phyloP scores from a whole-genome alignment of 2,113 vertebrate genomes.

The Platichthys stellatus region DNA sequence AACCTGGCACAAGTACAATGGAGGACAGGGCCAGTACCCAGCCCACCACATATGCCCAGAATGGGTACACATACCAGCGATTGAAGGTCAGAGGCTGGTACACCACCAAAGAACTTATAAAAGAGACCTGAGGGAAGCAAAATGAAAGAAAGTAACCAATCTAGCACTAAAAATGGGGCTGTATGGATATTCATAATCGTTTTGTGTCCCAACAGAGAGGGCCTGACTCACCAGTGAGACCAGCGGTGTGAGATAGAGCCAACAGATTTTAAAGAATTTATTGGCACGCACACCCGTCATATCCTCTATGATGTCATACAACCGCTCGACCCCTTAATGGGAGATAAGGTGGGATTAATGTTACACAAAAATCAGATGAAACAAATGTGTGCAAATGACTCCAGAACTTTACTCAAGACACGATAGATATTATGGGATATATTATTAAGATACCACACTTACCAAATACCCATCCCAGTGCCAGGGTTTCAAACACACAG shows the following conservation, averaged over 20 bases:
- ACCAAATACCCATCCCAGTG: slow-evolving; percentile 82
- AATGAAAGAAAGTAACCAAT: background rate
- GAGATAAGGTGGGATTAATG: background rate
- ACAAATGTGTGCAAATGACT: background rate
- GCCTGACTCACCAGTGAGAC: slow-evolving; percentile 72
- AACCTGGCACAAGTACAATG: slow-evolving; percentile 69
- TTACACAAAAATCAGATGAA: background rate
- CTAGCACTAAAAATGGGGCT: no score
- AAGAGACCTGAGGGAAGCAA: slow-evolving; percentile 53
- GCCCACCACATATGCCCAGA: slow-evolving; percentile 72
- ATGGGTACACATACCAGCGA: slow-evolving; percentile 76
- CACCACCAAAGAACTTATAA: slow-evolving; percentile 74
- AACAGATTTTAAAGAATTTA: slow-evolving; percentile 79
- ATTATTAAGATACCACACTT: background rate
- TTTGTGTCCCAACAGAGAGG: background rate
- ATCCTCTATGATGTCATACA: slow-evolving; percentile 75
- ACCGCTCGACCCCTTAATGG: slow-evolving; percentile 66
- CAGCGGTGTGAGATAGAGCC: slow-evolving; percentile 79
- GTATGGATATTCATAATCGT: background rate
- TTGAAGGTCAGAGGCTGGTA: slow-evolving; percentile 80
- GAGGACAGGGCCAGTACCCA: slow-evolving; percentile 76
- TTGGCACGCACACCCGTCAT: slow-evolving; percentile 75
- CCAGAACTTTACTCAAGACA: no score
- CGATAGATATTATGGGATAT: background rate
- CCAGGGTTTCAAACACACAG: slow-evolving; percentile 75